phyloP scores from a whole-genome alignment of 2,113 vertebrate species.

The Eretmochelys imbricata region DNA sequence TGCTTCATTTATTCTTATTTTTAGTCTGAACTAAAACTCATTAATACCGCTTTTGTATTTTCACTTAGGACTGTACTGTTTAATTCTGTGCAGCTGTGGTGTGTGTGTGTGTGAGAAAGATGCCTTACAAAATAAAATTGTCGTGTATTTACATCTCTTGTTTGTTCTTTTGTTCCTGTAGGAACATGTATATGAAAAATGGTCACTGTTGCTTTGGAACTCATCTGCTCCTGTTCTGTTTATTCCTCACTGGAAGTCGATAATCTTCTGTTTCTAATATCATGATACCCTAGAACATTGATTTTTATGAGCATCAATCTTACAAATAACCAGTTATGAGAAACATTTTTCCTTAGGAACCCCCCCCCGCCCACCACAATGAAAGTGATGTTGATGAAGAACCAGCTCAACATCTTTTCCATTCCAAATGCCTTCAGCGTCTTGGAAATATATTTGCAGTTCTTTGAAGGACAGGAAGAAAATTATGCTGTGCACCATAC shows the following conservation, averaged over 20 bases:
- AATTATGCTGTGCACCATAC: not conserved
- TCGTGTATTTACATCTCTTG: not conserved
- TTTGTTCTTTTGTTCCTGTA: constrained; percentile 44
- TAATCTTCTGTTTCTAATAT: constrained; percentile 48
- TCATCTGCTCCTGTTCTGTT: constrained; percentile 37
- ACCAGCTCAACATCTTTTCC: not conserved
- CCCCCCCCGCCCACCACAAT: no score
- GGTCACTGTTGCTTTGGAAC: constrained; percentile 56
- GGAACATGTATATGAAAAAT: constrained; percentile 47
- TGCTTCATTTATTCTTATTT: not conserved
- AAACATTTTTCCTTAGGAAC: not conserved
- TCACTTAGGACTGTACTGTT: not conserved
- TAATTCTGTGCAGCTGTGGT: not conserved
- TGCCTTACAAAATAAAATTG: not conserved
- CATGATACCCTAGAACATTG: not conserved
- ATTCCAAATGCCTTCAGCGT: not conserved
- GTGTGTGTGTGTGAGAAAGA: no score
- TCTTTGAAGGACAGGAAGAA: not conserved
- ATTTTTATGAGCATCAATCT: not conserved
- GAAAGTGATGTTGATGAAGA: not conserved
- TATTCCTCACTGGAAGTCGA: constrained; percentile 21
- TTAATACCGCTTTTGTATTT: not conserved
- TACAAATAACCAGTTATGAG: not conserved
- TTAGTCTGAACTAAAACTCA: not conserved
- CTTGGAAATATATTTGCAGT: not conserved